Percentiles rank a stretch among this genome's conserved stretches.
Evolutionary conservation across 37 sponge, comb jelly and placozoan species (phyloP).

Genomic region (Agelas oroides): DNA sequence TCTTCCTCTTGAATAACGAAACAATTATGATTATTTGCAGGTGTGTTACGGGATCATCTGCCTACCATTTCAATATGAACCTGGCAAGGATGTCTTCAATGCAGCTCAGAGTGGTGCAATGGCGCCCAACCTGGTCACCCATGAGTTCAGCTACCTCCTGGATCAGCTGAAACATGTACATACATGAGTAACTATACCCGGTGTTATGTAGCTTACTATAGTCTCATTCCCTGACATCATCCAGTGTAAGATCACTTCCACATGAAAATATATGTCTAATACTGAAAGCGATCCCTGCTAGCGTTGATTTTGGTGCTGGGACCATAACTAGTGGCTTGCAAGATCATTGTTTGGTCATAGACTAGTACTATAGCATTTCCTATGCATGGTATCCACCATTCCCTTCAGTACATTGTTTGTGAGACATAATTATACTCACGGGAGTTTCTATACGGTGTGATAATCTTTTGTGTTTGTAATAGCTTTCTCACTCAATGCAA

Average conservation of each 20-base stretch:
- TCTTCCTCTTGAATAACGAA: too few species aligned
- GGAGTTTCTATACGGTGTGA: too few species aligned
- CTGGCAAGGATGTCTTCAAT: conserved; percentile 78
- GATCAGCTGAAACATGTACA: conserved; percentile 52
- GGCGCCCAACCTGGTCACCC: conserved; percentile 65
- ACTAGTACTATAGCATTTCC: too few species aligned
- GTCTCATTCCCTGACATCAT: neutral
- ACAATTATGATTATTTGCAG: conserved; percentile 25
- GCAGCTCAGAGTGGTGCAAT: conserved; percentile 92
- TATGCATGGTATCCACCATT: too few species aligned
- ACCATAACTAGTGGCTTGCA: too few species aligned
- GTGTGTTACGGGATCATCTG: conserved; percentile 80
- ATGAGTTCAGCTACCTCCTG: conserved; percentile 72
- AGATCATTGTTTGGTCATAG: too few species aligned
- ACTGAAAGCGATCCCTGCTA: too few species aligned
- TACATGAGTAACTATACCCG: neutral
- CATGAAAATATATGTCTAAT: neutral
- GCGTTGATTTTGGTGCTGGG: too few species aligned
- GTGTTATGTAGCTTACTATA: conserved; percentile 4
- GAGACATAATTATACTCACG: too few species aligned
- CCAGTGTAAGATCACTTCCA: neutral
- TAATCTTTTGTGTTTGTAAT: too few species aligned
- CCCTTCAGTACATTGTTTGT: too few species aligned
- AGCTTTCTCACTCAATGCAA: too few species aligned
- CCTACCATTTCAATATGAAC: conserved; percentile 78